Conservation (phyloP, 2,797 vertebrate genomes). For the Atherinosoma microstoma region DNA sequence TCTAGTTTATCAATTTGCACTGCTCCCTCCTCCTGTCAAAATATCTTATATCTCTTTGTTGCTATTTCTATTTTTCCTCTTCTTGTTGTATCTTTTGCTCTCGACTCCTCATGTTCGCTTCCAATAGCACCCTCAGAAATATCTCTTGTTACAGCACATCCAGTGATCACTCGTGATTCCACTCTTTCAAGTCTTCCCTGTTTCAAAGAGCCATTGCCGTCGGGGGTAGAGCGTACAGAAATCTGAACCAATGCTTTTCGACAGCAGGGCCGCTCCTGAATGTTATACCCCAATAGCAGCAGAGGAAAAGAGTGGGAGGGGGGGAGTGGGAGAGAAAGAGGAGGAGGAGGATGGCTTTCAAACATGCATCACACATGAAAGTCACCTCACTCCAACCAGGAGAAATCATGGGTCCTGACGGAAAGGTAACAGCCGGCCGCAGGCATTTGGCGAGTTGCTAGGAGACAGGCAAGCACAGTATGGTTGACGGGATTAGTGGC, state of each 20-base stretch:
- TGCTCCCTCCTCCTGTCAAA: conserved; percentile 46
- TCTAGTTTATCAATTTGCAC: conserved; percentile 36
- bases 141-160: conserved; percentile 77
- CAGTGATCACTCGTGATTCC: conserved; percentile 78
- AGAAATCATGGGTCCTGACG: conserved; percentile 73
- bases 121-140: conserved; percentile 58
- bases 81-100: conserved; percentile 20
- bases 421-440: conserved; percentile 79
- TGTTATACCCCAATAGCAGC: conserved; percentile 70
- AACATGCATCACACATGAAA: conserved; percentile 79
- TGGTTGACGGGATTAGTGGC: conserved; percentile 56
- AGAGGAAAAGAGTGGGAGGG: conserved; percentile 29
- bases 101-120: conserved; percentile 36
- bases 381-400: conserved; percentile 74
- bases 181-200: conserved; percentile 76
- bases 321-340: conserved; percentile 10
- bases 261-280: conserved; percentile 72
- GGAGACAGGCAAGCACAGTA: conserved; percentile 72
- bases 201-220: conserved; percentile 76
- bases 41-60: conserved; percentile 43
- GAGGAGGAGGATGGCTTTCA: conserved; percentile 56
- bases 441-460: conserved; percentile 77
- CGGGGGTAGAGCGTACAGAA: conserved; percentile 68
- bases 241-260: conserved; percentile 79
- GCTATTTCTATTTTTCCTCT: conserved; percentile 30